These are phyloP conservation scores for Vanacampus margaritifer DNA, from an alignment of 2,113 vertebrate genomes.

Conservation along the genomic window DNA sequence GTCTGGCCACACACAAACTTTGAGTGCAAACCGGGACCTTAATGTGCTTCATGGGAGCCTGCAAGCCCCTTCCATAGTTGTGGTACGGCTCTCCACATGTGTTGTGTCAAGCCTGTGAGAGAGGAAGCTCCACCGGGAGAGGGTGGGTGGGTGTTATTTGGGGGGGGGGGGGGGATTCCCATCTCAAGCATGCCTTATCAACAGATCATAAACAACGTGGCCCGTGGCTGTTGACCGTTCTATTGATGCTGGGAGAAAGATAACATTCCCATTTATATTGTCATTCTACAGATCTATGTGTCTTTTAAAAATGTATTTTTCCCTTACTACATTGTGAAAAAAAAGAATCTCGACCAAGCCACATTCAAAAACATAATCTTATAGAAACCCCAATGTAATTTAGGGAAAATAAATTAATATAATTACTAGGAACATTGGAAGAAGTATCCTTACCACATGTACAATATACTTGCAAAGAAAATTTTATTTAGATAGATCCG, in stretches of 20 bases:
- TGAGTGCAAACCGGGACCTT: slow-evolving; percentile 28
- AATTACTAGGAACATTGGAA: too few species aligned
- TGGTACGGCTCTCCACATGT: slow-evolving; percentile 67
- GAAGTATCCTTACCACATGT: too few species aligned
- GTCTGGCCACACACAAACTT: slow-evolving; percentile 34
- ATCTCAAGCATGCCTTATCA: slow-evolving; percentile 8
- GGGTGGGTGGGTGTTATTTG: too few species aligned
- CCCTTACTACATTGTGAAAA: too few species aligned
- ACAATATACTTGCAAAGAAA: too few species aligned
- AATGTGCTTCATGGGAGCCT: slow-evolving; percentile 75
- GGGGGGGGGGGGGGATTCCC: slow-evolving; percentile 47
- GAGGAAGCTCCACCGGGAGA: slow-evolving; percentile 42
- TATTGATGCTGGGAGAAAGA: slow-evolving; percentile 11
- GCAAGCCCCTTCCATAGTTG: slow-evolving; percentile 70
- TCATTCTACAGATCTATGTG: too few species aligned
- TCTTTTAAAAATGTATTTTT: too few species aligned
- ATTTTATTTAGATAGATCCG: too few species aligned
- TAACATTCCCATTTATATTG: too few species aligned
- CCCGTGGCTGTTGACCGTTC: slow-evolving; percentile 13
- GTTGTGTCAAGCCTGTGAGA: slow-evolving; percentile 58
- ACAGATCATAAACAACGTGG: slow-evolving; percentile 27
- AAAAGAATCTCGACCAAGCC: too few species aligned
- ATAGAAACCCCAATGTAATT: too few species aligned
- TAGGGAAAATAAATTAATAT: too few species aligned
- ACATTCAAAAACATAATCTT: not conserved